These are phyloP conservation scores for Mormyrus iriodes DNA, from an alignment of 2,113 vertebrate genomes.

Conservation along the genomic window DNA sequence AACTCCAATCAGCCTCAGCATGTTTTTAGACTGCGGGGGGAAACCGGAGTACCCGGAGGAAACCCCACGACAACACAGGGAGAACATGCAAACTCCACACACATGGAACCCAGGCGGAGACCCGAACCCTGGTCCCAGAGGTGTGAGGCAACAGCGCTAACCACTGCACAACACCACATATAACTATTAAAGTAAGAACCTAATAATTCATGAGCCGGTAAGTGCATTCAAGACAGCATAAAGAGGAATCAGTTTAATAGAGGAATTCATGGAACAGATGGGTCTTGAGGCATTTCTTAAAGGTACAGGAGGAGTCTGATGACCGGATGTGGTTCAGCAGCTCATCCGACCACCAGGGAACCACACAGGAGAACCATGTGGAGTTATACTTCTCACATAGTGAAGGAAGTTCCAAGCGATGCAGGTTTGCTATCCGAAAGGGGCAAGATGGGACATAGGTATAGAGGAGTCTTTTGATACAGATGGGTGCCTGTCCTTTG, in stretches of 20 bases:
- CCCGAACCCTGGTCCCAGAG: too few species aligned
- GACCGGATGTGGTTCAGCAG: background rate
- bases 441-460: background rate
- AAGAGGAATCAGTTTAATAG: too few species aligned
- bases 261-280: background rate
- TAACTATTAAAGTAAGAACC: background rate
- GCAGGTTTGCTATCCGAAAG: background rate
- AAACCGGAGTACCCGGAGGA: too few species aligned
- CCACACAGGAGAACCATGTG: background rate
- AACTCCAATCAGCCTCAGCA: too few species aligned
- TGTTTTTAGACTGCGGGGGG: too few species aligned
- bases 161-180: background rate
- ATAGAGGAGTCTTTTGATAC: background rate
- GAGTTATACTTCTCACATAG: background rate
- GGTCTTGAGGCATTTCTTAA: background rate
- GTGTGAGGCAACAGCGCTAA: too few species aligned
- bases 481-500: background rate
- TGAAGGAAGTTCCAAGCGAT: background rate
- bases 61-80: too few species aligned
- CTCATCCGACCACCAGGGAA: background rate
- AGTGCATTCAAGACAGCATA: background rate
- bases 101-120: too few species aligned
- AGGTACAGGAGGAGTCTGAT: background rate
- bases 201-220: background rate
- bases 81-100: too few species aligned